Conservation (phyloP, 2,888 invertebrate genomes). For the Carabus problematicus region DNA sequence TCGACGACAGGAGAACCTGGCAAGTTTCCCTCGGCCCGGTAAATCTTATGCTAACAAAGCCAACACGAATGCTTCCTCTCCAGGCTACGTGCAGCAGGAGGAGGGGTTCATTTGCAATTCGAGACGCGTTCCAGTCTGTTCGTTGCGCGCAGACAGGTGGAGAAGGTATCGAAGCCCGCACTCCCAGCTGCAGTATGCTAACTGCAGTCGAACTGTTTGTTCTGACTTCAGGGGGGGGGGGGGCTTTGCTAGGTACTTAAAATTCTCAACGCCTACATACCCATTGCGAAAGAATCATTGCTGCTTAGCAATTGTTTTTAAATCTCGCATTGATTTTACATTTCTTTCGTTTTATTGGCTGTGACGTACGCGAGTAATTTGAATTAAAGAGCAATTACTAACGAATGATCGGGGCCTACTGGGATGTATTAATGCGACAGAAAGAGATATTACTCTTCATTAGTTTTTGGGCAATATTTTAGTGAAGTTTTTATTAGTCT, state of each 20-base stretch:
- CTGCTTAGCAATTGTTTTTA: no score
- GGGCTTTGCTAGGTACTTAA: no score
- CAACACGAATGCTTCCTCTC: not conserved
- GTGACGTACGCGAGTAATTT: no score
- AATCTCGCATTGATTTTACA: no score
- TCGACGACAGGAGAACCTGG: no score
- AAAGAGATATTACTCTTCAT: not conserved
- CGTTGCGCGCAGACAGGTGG: slow-evolving; percentile 26
- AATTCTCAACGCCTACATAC: no score
- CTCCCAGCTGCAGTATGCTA: slow-evolving; percentile 36
- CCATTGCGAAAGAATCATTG: no score
- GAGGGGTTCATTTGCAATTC: slow-evolving; percentile 33
- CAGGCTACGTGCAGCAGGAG: not conserved
- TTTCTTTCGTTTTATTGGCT: no score
- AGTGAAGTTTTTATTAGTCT: not conserved
- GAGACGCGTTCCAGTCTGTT: slow-evolving; percentile 24
- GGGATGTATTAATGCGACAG: no score
- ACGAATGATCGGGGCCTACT: no score
- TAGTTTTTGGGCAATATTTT: not conserved
- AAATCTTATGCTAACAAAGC: slow-evolving; percentile 30
- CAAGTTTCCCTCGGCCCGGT: not conserved
- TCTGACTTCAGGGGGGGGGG: slow-evolving; percentile 6
- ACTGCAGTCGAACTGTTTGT: slow-evolving; percentile 41
- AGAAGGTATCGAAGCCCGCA: slow-evolving; percentile 29
- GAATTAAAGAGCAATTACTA: no score